A percentile compares a stretch with the other conserved stretches of the same genome.
Conservation (phyloP, 2,888 invertebrate genomes). For the Pammene fasciana region DNA sequence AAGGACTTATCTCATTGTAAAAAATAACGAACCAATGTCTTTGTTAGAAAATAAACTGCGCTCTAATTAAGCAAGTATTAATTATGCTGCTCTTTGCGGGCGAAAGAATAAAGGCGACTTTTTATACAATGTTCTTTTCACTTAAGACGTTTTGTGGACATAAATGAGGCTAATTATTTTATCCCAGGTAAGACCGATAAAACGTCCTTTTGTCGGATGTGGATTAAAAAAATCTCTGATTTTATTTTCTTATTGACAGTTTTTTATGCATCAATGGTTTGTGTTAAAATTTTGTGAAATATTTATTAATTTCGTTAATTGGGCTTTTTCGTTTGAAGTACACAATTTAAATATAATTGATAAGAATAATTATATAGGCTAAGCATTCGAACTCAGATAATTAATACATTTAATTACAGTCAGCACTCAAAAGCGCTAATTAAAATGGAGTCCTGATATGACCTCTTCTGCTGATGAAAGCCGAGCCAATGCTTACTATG, state of each 20-base stretch:
- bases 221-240: background rate
- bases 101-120: background rate
- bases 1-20: background rate
- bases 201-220: background rate
- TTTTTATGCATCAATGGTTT: background rate
- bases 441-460: too few species aligned
- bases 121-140: background rate
- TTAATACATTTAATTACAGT: too few species aligned
- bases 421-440: too few species aligned
- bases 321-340: background rate
- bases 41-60: background rate
- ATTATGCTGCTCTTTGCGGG: conserved; percentile 16
- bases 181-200: conserved; percentile 1
- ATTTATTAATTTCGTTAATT: background rate
- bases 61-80: conserved; percentile 26
- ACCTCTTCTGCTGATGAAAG: too few species aligned
- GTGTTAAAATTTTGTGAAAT: background rate
- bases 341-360: too few species aligned
- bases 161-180: conserved; percentile 28
- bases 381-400: too few species aligned
- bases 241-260: background rate
- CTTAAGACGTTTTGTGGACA: conserved; percentile 3
- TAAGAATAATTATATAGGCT: too few species aligned
- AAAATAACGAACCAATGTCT: background rate
- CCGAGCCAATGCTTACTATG: too few species aligned